These are phyloP conservation scores for Smithornis capensis DNA, from an alignment of 2,113 vertebrate species.

Conservation along the genomic window DNA sequence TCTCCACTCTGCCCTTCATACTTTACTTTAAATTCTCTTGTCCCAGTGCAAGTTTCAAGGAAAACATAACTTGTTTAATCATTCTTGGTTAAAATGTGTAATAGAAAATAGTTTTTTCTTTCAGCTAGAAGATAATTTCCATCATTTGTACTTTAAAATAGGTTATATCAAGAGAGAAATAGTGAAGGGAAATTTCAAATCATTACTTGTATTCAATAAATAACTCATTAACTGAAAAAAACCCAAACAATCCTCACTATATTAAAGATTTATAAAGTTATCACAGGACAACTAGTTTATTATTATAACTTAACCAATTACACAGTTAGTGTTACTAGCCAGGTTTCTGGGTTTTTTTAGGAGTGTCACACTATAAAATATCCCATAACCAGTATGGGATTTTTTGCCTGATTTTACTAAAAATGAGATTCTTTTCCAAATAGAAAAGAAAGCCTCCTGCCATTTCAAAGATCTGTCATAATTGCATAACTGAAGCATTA, in stretches of 20 bases:
- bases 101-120: not conserved
- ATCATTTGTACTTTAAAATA: not conserved
- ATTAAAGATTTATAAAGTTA: not conserved
- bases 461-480: not conserved
- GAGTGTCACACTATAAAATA: not conserved
- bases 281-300: not conserved
- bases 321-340: not conserved
- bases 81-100: not conserved
- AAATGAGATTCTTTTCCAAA: not conserved
- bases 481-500: not conserved
- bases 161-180: not conserved
- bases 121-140: not conserved
- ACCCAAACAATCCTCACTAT: not conserved
- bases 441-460: not conserved
- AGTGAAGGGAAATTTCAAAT: not conserved
- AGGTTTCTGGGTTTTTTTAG: not conserved
- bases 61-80: not conserved
- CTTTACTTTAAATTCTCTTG: not conserved
- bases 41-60: not conserved
- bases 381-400: not conserved
- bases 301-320: not conserved
- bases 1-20: not conserved
- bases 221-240: not conserved
- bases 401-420: not conserved
- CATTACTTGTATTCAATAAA: not conserved